Conservation (phyloP, 2,797 vertebrate genomes). For the Alfaro cultratus region DNA sequence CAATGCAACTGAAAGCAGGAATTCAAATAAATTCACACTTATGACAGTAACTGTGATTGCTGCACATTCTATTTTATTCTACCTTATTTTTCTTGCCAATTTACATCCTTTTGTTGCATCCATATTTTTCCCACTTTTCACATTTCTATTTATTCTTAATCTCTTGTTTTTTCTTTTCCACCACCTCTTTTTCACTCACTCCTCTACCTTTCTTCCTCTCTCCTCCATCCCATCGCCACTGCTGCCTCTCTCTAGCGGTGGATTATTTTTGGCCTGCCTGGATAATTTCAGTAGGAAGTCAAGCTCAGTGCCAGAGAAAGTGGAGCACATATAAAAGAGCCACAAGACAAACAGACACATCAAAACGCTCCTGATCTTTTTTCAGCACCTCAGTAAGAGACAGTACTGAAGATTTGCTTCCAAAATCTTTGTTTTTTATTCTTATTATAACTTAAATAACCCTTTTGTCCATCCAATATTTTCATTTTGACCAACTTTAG, state of each 20-base stretch:
- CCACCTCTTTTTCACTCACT: conserved; percentile 19
- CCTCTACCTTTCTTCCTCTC: neutral
- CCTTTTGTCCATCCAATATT: conserved; percentile 11
- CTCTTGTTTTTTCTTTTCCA: conserved; percentile 18
- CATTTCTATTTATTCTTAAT: conserved; percentile 9
- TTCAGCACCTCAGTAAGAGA: conserved; percentile 54
- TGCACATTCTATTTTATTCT: conserved; percentile 12
- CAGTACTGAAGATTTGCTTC: conserved; percentile 30
- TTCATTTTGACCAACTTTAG: conserved; percentile 1
- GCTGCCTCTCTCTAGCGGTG: conserved; percentile 52
- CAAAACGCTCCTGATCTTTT: conserved; percentile 62
- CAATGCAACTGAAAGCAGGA: conserved; percentile 26
- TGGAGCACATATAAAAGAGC: conserved; percentile 69
- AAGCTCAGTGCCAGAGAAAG: conserved; percentile 75
- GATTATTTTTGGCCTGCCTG: conserved; percentile 76
- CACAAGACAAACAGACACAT: conserved; percentile 72
- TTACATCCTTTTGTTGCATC: neutral
- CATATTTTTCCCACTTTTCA: conserved; percentile 9
- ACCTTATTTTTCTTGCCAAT: conserved; percentile 26
- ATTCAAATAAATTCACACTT: conserved; percentile 34
- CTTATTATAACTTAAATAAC: conserved; percentile 6
- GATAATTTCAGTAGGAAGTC: conserved; percentile 77
- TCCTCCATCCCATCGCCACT: conserved; percentile 19
- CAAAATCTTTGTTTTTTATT: neutral
- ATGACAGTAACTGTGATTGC: conserved; percentile 3